A percentile compares a stretch with the other conserved stretches of the same genome.
Conservation (phyloP, 1,140 invertebrate genomes). For the Sycobia sp. region DNA sequence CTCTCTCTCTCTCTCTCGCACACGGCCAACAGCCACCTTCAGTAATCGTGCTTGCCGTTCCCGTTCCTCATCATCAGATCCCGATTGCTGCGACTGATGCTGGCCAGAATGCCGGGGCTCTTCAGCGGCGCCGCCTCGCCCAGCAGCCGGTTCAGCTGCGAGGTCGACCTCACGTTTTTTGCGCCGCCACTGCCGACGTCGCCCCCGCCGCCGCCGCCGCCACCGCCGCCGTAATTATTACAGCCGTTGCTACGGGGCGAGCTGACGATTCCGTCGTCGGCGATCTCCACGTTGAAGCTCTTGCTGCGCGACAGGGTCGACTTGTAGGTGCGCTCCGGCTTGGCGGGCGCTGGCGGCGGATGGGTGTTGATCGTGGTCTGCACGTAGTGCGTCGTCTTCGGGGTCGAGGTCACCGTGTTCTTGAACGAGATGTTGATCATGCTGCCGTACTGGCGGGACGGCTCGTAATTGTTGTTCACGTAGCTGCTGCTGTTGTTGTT, state of each 20-base stretch:
- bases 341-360: conserved; percentile 66
- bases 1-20: too few relatives aligned
- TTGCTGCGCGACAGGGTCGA: conserved; percentile 77
- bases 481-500: conserved; percentile 18
- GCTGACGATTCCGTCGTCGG: conserved; percentile 35
- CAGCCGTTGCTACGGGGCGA: conserved; percentile 34
- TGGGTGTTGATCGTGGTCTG: conserved; percentile 46
- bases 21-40: too few relatives aligned
- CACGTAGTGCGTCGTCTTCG: conserved; percentile 38
- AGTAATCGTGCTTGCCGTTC: conserved; percentile 48
- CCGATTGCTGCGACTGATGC: conserved; percentile 79
- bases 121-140: conserved; percentile 77
- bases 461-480: conserved; percentile 29
- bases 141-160: conserved; percentile 71
- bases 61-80: conserved; percentile 65
- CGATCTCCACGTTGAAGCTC: conserved; percentile 82
- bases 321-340: conserved; percentile 77
- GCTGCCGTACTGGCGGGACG: conserved; percentile 63
- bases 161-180: conserved; percentile 79
- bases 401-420: conserved; percentile 65
- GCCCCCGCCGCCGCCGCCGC: too few relatives aligned
- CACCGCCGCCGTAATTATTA: conserved; percentile 19
- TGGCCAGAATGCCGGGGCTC: conserved; percentile 82
- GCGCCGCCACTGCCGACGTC: too few relatives aligned
- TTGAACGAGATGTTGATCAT: conserved; percentile 79